Evolutionary conservation across 2,888 invertebrate species (phyloP), one percentile per base, ranked within the genome.

Genomic region (Metopia argyrocephala): DNA sequence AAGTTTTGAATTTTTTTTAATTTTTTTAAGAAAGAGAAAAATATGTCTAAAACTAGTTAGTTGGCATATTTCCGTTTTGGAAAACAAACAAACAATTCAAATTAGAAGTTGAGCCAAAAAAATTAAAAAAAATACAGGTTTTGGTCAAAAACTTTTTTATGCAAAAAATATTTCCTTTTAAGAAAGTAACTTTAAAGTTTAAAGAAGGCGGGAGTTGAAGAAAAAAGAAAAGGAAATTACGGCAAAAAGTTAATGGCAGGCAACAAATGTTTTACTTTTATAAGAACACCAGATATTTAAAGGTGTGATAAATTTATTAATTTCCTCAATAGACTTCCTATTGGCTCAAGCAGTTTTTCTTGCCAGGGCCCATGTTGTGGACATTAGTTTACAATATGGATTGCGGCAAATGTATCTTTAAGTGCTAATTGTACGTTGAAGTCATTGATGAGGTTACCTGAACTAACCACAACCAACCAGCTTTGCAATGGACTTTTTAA

Each of bases 121-220:
- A 15, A 50, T 18, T 23, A 64, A 64, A 54, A 57, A 65, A 50
- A 15, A 61, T 61, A 31, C 12, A 76, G 71, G 31, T 73, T 23
- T 38, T 68, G 71, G 71, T 73, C 71, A 62, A 66, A 71, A 64
- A 54, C 28, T 61, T 31, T 45, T 71, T 71, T 54, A 54, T 66
- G 64, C 54, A 66, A 76, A 64, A 69, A 3, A 56, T 64, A 69
- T 48, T 76, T 61, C 61, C 31, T 54, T 71, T 25, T 23, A 59
- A 71, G 59, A 78, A 78, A 78, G 59, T 70, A 28, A 27, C 23
- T 18, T 23, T 5, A 64, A 78, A 78, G 50, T 62, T 69, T 54
- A 27, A n/a, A 6, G 46, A 25, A 31, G 62, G 48, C 18, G 20
- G 18, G 12, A 62, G 25, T 50, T 15, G 27, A 25, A 27, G 25